These are phyloP conservation scores for Macrobrachium nipponense DNA, from an alignment of 1,140 invertebrate species.

Conservation along the genomic window DNA sequence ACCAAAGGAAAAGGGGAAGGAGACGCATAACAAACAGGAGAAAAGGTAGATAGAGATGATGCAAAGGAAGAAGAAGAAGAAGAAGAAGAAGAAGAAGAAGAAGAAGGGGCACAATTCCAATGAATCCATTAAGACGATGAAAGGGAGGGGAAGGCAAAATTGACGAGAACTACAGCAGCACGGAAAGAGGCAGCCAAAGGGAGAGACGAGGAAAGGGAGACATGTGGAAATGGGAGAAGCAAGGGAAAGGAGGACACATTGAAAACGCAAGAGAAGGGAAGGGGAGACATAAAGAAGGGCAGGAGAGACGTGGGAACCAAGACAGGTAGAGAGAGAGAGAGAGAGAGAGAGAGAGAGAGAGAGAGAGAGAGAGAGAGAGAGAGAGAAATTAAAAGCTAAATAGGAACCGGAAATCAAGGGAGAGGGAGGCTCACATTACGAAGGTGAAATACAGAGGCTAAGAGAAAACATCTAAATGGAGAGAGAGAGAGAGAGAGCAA, in stretches of 20 bases:
- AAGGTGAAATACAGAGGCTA: too few species aligned
- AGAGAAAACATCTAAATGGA: not conserved
- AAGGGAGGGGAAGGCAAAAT: not conserved
- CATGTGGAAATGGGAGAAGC: not conserved
- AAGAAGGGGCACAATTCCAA: too few species aligned
- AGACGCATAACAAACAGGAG: too few species aligned
- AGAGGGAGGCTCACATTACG: not conserved
- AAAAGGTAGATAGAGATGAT: too few species aligned
- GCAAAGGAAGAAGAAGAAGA: too few species aligned
- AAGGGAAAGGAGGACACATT: not conserved
- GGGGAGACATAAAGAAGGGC: not conserved
- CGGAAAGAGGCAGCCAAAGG: not conserved
- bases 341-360: constrained; percentile 32
- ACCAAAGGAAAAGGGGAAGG: too few species aligned
- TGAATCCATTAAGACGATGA: not conserved
- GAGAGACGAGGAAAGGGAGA: not conserved
- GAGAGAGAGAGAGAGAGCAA: constrained; percentile 25
- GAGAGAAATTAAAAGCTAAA: too few species aligned
- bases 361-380: not conserved
- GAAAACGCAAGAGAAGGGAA: not conserved
- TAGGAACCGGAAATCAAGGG: too few species aligned
- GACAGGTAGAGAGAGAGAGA: constrained; percentile 24
- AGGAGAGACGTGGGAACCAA: not conserved
- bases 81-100: too few species aligned
- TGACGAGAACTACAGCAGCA: not conserved